A percentile compares a stretch with the other conserved stretches of the same genome.
Conservation (phyloP, 2,113 vertebrate genomes). For the Speoplatyrhinus poulsoni region DNA sequence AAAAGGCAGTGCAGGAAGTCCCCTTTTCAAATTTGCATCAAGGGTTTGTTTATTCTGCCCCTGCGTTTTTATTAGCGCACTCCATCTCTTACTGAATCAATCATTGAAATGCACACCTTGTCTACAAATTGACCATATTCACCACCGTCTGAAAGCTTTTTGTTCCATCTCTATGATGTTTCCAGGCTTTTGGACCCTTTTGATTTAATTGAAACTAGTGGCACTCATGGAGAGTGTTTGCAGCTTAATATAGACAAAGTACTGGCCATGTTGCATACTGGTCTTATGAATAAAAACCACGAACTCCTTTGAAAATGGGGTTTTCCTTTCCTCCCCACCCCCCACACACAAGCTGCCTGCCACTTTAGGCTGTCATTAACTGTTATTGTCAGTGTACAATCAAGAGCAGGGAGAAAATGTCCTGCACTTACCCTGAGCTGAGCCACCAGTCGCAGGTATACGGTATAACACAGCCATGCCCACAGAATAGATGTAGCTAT, state of each 20-base stretch:
- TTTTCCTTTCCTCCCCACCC: slow-evolving; percentile 12
- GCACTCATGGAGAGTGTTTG: slow-evolving; percentile 44
- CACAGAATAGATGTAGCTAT: slow-evolving; percentile 58
- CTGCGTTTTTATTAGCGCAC: slow-evolving; percentile 64
- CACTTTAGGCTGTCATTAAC: slow-evolving; percentile 72
- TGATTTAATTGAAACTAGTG: slow-evolving; percentile 67
- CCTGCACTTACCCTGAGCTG: slow-evolving; percentile 67
- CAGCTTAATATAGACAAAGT: slow-evolving; percentile 54
- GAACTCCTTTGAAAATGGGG: slow-evolving; percentile 50
- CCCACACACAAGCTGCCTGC: slow-evolving; percentile 32
- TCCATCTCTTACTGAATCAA: slow-evolving; percentile 65
- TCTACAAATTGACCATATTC: slow-evolving; percentile 71
- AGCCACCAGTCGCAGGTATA: slow-evolving; percentile 40
- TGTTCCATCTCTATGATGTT: slow-evolving; percentile 64
- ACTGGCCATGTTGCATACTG: slow-evolving; percentile 44
- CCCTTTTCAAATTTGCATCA: slow-evolving; percentile 41
- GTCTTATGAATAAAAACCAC: slow-evolving; percentile 64
- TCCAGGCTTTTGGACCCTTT: slow-evolving; percentile 54
- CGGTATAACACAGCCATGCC: neutral
- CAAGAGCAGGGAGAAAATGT: slow-evolving; percentile 54
- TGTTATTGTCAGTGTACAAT: slow-evolving; percentile 71
- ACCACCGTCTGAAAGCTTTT: slow-evolving; percentile 75
- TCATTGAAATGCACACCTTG: slow-evolving; percentile 79
- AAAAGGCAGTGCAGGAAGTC: slow-evolving; percentile 34
- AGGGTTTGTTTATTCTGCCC: slow-evolving; percentile 43